phyloP scores from a whole-genome alignment of 2,888 invertebrate genomes.

The Drosophila prostipennis region DNA sequence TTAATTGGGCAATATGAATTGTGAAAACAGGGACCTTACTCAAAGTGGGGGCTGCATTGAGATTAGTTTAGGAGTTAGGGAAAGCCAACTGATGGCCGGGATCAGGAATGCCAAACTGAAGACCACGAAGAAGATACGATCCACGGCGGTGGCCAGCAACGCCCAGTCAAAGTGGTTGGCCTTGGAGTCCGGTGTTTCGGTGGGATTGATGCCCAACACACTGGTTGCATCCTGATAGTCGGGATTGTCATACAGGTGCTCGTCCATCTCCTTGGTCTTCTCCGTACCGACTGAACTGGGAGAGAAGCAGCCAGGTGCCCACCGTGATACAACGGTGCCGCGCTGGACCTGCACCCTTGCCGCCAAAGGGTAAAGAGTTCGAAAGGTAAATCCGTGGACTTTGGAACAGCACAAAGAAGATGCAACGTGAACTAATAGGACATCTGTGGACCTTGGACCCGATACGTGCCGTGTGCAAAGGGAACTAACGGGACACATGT shows the following conservation, averaged over 20 bases:
- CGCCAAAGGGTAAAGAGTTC: too few relatives aligned
- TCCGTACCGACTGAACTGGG: conserved; percentile 66
- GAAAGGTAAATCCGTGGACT: too few relatives aligned
- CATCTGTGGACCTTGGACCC: too few relatives aligned
- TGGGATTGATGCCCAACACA: conserved; percentile 63
- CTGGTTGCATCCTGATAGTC: conserved; percentile 51
- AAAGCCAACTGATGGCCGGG: conserved; percentile 75
- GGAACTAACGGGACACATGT: too few relatives aligned
- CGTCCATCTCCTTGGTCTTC: conserved; percentile 71
- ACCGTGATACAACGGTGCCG: too few relatives aligned
- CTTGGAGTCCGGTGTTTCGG: conserved; percentile 60
- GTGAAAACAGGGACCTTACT: too few relatives aligned
- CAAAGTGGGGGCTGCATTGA: background rate
- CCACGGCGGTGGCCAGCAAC: conserved; percentile 87
- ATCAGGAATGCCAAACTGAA: conserved; percentile 86
- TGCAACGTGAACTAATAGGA: too few relatives aligned
- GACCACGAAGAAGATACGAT: conserved; percentile 86
- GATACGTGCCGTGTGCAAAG: too few relatives aligned
- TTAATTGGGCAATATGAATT: too few relatives aligned
- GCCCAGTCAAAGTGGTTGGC: conserved; percentile 87
- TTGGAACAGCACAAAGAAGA: too few relatives aligned
- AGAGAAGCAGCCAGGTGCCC: conserved; percentile 77
- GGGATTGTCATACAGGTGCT: conserved; percentile 66
- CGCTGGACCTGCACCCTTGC: too few relatives aligned
- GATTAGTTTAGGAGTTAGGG: too few relatives aligned